Conservation (phyloP, 2,797 vertebrate species). For the Phalloptychus januarius region DNA sequence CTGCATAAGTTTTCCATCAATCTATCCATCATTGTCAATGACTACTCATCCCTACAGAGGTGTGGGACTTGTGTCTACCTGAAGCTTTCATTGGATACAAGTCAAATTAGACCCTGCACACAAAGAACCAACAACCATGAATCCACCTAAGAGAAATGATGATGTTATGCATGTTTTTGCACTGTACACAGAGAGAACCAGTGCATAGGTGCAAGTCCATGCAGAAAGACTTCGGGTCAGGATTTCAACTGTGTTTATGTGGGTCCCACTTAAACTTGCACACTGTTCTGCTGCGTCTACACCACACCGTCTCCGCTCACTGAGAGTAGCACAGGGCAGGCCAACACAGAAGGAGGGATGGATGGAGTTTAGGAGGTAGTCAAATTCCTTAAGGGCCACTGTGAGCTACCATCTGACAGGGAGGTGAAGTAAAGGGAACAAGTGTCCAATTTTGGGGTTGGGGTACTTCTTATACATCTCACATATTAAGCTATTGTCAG, state of each 20-base stretch:
- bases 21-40: too few relatives aligned
- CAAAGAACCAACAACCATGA: too few relatives aligned
- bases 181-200: background rate
- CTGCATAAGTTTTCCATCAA: too few relatives aligned
- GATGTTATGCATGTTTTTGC: too few relatives aligned
- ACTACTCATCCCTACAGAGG: too few relatives aligned
- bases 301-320: conserved; percentile 40
- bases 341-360: background rate
- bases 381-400: conserved; percentile 12
- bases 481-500: background rate
- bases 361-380: conserved; percentile 13
- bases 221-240: background rate
- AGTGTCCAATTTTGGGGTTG: background rate
- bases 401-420: background rate
- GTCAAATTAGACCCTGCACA: too few relatives aligned
- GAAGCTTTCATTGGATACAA: too few relatives aligned
- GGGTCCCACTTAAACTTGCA: conserved; percentile 5
- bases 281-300: conserved; percentile 43
- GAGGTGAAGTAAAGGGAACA: background rate
- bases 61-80: too few relatives aligned
- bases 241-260: background rate
- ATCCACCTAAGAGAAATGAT: too few relatives aligned
- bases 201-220: background rate
- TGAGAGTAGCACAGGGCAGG: conserved; percentile 15
- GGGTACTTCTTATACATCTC: background rate